Conservation (phyloP, 37 sponge, comb jelly and placozoan genomes). For the Ephydatia muelleri region DNA sequence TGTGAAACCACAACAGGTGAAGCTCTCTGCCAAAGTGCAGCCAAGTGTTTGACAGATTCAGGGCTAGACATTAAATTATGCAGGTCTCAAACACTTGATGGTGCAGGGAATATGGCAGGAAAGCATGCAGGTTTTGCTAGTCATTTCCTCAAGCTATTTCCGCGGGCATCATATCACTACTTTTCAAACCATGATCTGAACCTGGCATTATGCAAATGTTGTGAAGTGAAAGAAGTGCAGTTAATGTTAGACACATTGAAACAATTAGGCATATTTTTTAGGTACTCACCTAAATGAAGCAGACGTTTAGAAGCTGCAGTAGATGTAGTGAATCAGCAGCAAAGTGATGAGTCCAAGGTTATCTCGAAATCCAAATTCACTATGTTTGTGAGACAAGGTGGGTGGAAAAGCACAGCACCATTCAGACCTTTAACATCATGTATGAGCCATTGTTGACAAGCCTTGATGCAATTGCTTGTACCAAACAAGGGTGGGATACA, state of each 20-base stretch:
- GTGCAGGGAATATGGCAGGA: conserved; percentile 41
- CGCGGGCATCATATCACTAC: conserved; percentile 25
- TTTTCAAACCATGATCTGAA: conserved; percentile 48
- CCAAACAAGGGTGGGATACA: conserved; percentile 12
- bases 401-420: conserved; percentile 23
- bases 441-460: conserved; percentile 2
- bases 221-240: conserved; percentile 22
- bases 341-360: background rate
- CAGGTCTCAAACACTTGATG: conserved; percentile 42
- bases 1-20: conserved; percentile 11
- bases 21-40: conserved; percentile 8
- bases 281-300: conserved; percentile 26
- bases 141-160: conserved; percentile 9
- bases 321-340: background rate
- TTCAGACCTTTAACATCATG: conserved; percentile 23
- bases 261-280: conserved; percentile 28
- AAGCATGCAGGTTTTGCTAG: conserved; percentile 11
- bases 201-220: conserved; percentile 14
- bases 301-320: conserved; percentile 5
- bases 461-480: conserved; percentile 33
- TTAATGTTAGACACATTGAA: conserved; percentile 25
- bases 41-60: conserved; percentile 13
- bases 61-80: background rate
- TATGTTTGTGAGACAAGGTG: conserved; percentile 38
- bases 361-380: conserved; percentile 12